Percentiles rank a stretch among this genome's conserved stretches.
Evolutionary conservation across 2,888 invertebrate species (phyloP).

Genomic region (Amphipyra tragopoginis): DNA sequence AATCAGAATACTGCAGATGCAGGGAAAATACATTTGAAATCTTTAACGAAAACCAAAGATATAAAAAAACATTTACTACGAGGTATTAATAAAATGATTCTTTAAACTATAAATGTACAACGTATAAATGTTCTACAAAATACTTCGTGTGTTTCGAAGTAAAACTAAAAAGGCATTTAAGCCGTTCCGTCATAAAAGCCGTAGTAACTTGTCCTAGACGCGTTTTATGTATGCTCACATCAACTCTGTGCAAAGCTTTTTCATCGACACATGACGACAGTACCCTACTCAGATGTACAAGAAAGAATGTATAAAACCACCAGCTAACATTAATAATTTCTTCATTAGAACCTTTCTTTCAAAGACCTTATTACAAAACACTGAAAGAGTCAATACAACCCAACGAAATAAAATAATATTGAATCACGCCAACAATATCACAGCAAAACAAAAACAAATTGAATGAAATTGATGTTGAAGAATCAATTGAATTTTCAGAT

Average conservation of each 20-base stretch:
- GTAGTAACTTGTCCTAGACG: background rate
- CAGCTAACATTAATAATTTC: too few relatives aligned
- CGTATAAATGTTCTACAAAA: background rate
- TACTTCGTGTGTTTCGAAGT: background rate
- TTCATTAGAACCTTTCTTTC: too few relatives aligned
- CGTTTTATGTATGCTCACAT: conserved; percentile 2
- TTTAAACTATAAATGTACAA: background rate
- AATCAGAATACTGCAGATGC: conserved; percentile 2
- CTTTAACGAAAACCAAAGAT: background rate
- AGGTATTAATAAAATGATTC: background rate
- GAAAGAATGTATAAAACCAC: background rate
- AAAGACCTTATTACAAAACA: too few relatives aligned
- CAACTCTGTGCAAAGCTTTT: background rate
- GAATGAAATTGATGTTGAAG: too few relatives aligned
- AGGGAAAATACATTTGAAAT: conserved; percentile 1
- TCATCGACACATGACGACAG: background rate
- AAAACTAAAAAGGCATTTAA: background rate
- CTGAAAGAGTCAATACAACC: too few relatives aligned
- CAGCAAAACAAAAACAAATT: background rate
- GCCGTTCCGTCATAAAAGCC: background rate
- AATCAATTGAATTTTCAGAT: too few relatives aligned
- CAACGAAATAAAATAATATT: too few relatives aligned
- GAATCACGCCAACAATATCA: background rate
- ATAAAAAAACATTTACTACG: background rate
- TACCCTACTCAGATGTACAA: background rate